Conservation (phyloP, 2,113 vertebrate species). For the Peromyscus californicus region DNA sequence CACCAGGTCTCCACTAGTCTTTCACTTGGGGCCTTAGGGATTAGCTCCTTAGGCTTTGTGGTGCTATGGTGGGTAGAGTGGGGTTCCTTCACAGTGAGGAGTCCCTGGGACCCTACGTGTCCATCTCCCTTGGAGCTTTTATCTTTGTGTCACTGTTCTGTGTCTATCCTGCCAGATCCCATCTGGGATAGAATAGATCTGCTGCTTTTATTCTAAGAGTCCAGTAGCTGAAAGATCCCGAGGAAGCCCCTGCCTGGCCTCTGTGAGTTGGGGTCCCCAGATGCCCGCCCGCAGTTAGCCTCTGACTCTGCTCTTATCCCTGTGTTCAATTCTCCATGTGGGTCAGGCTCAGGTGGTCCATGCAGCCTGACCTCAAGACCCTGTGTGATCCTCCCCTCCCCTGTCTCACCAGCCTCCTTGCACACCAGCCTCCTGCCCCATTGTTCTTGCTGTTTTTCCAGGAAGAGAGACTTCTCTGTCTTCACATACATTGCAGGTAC, state of each 20-base stretch:
- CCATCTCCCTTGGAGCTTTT: neutral
- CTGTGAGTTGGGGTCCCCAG: neutral
- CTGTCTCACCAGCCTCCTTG: neutral
- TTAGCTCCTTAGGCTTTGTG: neutral
- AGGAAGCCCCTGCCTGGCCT: neutral
- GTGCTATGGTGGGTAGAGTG: neutral
- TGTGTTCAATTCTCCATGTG: neutral
- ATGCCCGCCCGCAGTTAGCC: neutral
- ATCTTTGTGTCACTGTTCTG: neutral
- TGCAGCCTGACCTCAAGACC: neutral
- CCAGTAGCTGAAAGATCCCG: fast-evolving
- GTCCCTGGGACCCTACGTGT: fast-evolving
- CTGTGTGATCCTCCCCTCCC: fast-evolving
- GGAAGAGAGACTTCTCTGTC: neutral
- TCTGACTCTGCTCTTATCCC: fast-evolving
- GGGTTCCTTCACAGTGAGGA: neutral
- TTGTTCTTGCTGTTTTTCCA: neutral
- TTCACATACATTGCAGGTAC: neutral
- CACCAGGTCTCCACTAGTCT: neutral
- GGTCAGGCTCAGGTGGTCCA: neutral
- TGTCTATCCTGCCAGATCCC: neutral
- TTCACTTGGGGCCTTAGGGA: neutral
- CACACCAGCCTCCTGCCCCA: neutral
- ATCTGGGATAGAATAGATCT: neutral
- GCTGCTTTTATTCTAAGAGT: neutral